phyloP scores from a whole-genome alignment of 2,888 invertebrate species.

The Halictus quadricinctus region DNA sequence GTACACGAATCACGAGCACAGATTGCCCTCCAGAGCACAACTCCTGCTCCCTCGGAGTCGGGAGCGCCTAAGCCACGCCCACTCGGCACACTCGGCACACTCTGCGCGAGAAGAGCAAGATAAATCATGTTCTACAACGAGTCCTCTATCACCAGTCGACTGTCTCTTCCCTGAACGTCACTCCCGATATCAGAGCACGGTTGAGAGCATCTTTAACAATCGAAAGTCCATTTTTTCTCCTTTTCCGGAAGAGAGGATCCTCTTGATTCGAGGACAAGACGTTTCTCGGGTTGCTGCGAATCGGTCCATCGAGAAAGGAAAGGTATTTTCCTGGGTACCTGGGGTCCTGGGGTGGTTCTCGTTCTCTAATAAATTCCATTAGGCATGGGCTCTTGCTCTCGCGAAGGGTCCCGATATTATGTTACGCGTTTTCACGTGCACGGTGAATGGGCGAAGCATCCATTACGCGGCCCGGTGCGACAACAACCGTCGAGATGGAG shows the following conservation, averaged over 20 bases:
- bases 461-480: conserved; percentile 78
- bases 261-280: conserved; percentile 18
- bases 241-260: background rate
- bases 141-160: background rate
- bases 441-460: conserved; percentile 76
- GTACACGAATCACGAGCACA: background rate
- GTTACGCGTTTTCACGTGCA: conserved; percentile 77
- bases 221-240: background rate
- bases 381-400: conserved; percentile 78
- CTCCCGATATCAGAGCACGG: background rate
- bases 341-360: conserved; percentile 24
- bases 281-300: background rate
- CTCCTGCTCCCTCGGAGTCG: background rate
- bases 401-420: conserved; percentile 78
- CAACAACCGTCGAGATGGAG: conserved; percentile 68
- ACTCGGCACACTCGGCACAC: background rate
- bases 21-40: background rate
- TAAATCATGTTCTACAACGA: background rate
- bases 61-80: background rate
- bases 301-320: background rate
- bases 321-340: conserved; percentile 7
- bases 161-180: background rate
- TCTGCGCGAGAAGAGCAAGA: background rate
- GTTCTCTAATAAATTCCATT: conserved; percentile 82
- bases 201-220: background rate